Evolutionary conservation across 30 jellyfish, hydroid and myxozoan species (phyloP), one percentile per base, ranked within the genome.

Genomic region (Clytia hemisphaerica): DNA sequence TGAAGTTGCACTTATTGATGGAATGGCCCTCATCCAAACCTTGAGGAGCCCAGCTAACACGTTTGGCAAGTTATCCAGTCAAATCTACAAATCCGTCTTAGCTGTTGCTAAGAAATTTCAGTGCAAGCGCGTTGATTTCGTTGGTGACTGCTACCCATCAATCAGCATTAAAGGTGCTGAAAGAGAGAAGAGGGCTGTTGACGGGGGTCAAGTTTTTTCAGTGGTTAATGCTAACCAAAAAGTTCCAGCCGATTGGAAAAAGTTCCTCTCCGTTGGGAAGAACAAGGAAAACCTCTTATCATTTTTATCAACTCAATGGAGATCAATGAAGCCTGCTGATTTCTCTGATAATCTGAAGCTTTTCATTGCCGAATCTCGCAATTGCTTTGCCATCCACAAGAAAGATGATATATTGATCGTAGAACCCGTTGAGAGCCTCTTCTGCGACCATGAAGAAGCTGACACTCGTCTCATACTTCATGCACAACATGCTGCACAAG

Each of bases 151-250:
- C n/a, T 67, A 67, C 28, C 79, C 72, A 15, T 47, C 10, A 37
- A 67, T 26, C 48, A 67, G 79, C 48, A 42, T 67, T 45, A 67
- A 67, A 45, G 24, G 42, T 46, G 37, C 29, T 1, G 79, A 67
- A 4, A 67, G 79, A 67, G 79, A 38, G 73, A 67, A 67, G 72
- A 67, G 79, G 47, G 79, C 79, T 29, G 30, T 29, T 7, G 79
- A 44, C 49, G 72, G 79, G 33, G 79, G 31, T 26, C 79, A 38
- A 46, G 49, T 67, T 2, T 31, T 67, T 31, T 42, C 28, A 25
- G 47, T 67, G 15, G 44, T 30, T 12, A 40, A 67, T 36, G 79
- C 30, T 36, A 54, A 67, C 53, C 72, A 67, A 37, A 44, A 45
- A 29, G 68, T 67, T n/a, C 79, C 79, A 67, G 47, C 30, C 37